These are phyloP conservation scores for Sebastes iracundus DNA, from an alignment of 2,797 vertebrate genomes.

Conservation along the genomic window DNA sequence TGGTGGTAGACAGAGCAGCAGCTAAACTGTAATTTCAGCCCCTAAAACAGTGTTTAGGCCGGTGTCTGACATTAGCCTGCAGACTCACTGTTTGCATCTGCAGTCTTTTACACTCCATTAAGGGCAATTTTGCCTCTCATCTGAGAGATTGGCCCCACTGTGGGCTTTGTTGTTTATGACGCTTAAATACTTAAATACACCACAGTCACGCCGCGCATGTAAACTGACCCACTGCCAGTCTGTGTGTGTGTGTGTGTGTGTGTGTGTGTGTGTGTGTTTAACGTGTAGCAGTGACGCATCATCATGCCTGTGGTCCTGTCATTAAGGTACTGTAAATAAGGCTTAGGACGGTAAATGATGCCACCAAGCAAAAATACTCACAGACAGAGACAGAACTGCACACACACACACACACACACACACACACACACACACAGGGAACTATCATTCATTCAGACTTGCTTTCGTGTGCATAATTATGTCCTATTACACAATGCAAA, in stretches of 20 bases:
- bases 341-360: constrained; percentile 51
- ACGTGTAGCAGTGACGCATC: constrained; percentile 50
- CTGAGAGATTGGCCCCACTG: constrained; percentile 53
- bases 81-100: constrained; percentile 61
- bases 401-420: background rate
- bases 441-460: constrained; percentile 17
- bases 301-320: constrained; percentile 61
- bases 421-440: background rate
- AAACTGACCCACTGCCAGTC: constrained; percentile 57
- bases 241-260: constrained; percentile 4
- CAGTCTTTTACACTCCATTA: constrained; percentile 66
- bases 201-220: constrained; percentile 42
- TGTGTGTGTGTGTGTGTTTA: background rate
- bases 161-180: constrained; percentile 68
- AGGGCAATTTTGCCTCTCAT: constrained; percentile 56
- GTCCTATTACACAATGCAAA: background rate
- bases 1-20: constrained; percentile 53
- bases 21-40: constrained; percentile 68
- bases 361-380: constrained; percentile 43
- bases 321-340: constrained; percentile 62
- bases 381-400: constrained; percentile 2
- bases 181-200: constrained; percentile 66
- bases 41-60: constrained; percentile 68
- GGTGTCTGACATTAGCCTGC: constrained; percentile 56
- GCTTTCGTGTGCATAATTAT: background rate